Evolutionary conservation across 2,888 invertebrate species (phyloP), one percentile per base, ranked within the genome.

Genomic region (Auanema freiburgensis): DNA sequence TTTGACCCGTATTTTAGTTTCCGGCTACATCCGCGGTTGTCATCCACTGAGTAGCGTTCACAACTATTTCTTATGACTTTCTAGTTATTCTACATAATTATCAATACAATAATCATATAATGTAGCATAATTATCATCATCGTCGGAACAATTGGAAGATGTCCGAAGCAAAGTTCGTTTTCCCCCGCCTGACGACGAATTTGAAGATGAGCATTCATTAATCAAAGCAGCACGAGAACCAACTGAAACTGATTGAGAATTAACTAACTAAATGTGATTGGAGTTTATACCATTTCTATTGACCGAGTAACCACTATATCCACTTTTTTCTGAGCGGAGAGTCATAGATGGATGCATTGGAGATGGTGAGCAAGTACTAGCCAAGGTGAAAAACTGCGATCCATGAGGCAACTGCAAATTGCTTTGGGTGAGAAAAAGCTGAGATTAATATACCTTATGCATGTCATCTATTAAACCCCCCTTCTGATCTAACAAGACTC

Each of bases 121-220:
- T 1, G 81, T 83, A n/a, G 83, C 83, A 62, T 83, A 83, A 58
- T 83, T 77, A 25, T 80, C 78, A 23, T 70, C 72, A 49, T 67
- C 66, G 51, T 66, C 65, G 51, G 74, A 66, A 57, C 72, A 68
- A 43, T 74, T 71, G 56, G 74, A 68, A 42, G 65, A 60, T 3
- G 68, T 70, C 53, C 72, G 51, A 24, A 72, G 40, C 16, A 72
- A 63, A 2, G 72, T 69, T 12, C 66, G 59, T 49, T 72, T 72
- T 4, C 72, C 72, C 51, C 65, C 69, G 25, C 75, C 75, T 14
- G 74, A 69, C 18, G 71, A 65, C 3, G 53, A 54, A 23, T 65
- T 66, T 42, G 74, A 74, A 14, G 77, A 75, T 57, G 5, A 49
- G 46, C 33, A 12, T 44, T 80, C 79, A 23, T 70, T 70, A 44